Base-by-base conservation (phyloP, 1,140 invertebrate species). In the Halesus radiatus region DNA sequence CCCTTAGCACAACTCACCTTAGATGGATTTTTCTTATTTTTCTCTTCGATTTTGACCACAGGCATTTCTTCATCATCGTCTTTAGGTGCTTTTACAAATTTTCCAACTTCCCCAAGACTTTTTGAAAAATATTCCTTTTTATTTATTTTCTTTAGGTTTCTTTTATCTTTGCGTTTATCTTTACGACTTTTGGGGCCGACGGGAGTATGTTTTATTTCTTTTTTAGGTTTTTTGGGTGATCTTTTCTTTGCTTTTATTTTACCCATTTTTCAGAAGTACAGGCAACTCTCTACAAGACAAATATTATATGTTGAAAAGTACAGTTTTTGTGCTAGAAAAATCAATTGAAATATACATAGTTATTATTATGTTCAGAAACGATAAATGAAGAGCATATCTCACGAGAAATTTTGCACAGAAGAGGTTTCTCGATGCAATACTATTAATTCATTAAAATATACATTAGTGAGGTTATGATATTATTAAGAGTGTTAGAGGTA, bases 161-260 rank as follows among this genome's bases (percentile, higher is more conserved):
- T 84, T 68, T 91, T 89, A 66, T 92, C 91, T 85, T 94, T 94
- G 3, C 93, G 88, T 13, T 91, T 84, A 84, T 93, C 88, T 85
- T 93, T 93, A 7, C 93, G 89, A 0, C 89, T 88, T 87, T 79
- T 79, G 3, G 58, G 52, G 7, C 29, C 56, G 56, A 64, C 13
- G 3, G 32, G 32, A 22, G n/a, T 32, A 29, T 89, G 89, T 22
- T 68, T 68, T 1, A 77, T 45, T 60, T 81, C 75, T 52, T 76
- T 79, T 8, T 77, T 62, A 52, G 53, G 79, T 62, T 70, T 72
- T 37, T 76, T 76, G 15, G 10, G 53, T 3, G 20, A 20, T 20
- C 68, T 18, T 29, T 81, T 78, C 56, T 82, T 79, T 20, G 15
- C 20, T 79, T 82, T 79, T 3, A 79, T 8, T 73, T 79, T 79